A percentile compares a stretch with the other conserved stretches of the same genome.
Evolutionary conservation across 2,797 vertebrate species (phyloP).

Genomic region (Sebastes melanostomus): DNA sequence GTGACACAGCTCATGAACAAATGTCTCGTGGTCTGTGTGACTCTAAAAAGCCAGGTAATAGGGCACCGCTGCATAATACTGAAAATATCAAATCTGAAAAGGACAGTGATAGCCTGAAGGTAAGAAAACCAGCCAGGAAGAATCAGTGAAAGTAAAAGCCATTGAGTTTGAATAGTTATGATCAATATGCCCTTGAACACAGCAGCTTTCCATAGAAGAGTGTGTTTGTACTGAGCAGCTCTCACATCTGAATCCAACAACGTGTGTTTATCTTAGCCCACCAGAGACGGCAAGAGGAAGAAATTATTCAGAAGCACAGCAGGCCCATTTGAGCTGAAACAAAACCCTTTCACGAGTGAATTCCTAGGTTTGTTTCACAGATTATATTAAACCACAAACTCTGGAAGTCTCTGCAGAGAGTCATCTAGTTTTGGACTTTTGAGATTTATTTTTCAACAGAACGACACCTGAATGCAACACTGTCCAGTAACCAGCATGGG

Average conservation of each 20-base stretch:
- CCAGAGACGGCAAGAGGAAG: neutral
- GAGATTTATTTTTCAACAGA: no score
- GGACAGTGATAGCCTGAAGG: neutral
- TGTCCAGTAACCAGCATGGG: no score
- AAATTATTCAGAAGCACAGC: neutral
- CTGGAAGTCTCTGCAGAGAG: no score
- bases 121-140: neutral
- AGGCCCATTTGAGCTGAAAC: no score
- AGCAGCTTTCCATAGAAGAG: neutral
- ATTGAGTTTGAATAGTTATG: no score
- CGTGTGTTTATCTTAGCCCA: neutral
- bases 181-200: no score
- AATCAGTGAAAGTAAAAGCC: neutral
- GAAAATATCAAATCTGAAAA: neutral
- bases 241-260: neutral
- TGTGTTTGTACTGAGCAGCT: neutral
- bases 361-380: no score
- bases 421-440: no score
- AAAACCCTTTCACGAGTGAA: no score
- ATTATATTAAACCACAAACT: no score
- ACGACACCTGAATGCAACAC: no score
- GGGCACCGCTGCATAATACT: fast-evolving
- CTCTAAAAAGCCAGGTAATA: neutral
- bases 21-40: neutral
- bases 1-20: neutral